A percentile compares a stretch with the other conserved stretches of the same genome.
These are phyloP conservation scores for Melieria crassipennis DNA, from an alignment of 2,888 invertebrate genomes.

Conservation along the genomic window DNA sequence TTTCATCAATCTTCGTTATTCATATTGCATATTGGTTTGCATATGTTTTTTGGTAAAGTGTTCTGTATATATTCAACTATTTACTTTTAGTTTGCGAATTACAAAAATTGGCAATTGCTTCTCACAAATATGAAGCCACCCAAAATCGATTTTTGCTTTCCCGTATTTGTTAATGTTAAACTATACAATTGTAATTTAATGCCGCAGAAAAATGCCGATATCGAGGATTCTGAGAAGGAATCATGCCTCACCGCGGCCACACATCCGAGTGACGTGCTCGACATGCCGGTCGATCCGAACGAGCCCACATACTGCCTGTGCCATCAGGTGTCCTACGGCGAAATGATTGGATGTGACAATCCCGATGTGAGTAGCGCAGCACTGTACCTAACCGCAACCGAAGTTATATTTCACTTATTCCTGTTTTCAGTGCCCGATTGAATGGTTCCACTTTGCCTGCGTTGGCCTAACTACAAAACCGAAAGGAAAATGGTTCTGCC, in stretches of 20 bases:
- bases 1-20: too few species aligned
- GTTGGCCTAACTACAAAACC: constrained; percentile 87
- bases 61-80: too few species aligned
- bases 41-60: too few species aligned
- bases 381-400: background rate
- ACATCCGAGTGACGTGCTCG: constrained; percentile 89
- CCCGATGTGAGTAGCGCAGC: constrained; percentile 68
- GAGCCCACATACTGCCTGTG: constrained; percentile 99
- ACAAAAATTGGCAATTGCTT: too few species aligned
- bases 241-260: constrained; percentile 67
- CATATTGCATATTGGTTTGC: too few species aligned
- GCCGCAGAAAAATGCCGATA: constrained; percentile 59
- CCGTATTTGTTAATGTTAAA: too few species aligned
- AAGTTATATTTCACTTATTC: background rate
- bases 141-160: too few species aligned
- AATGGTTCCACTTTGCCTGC: constrained; percentile 95
- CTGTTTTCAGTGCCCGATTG: constrained; percentile 75
- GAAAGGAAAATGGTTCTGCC: constrained; percentile 95
- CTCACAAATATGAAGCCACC: too few species aligned
- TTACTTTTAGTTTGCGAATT: too few species aligned
- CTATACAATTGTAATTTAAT: too few species aligned
- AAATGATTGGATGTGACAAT: constrained; percentile 96
- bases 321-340: constrained; percentile 94
- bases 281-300: constrained; percentile 95
- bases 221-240: constrained; percentile 69